Base-by-base conservation (phyloP, 2,888 invertebrate genomes). In the Ophion ellenae region DNA sequence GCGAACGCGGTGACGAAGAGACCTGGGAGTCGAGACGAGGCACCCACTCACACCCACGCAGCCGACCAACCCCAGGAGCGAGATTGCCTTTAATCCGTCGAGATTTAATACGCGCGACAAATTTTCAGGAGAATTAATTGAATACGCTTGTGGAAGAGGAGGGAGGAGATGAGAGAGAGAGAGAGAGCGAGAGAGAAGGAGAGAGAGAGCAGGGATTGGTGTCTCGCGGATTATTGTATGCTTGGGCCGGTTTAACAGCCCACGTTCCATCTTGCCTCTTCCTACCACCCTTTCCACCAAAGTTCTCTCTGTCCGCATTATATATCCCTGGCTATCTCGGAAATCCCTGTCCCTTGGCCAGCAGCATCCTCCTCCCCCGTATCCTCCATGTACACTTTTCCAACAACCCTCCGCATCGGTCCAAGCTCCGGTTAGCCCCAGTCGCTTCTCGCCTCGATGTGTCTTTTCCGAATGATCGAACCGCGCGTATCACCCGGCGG, bases 81-180 rank as follows among this genome's bases (percentile, higher is more conserved):
- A 92, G 91, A 92, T 93, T 93, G 93, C 91, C 91, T 93, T 92
- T 93, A 93, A 93, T 93, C 93, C 92, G 88, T 89, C 90, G 90
- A 93, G 93, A 93, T 93, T 93, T 93, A 93, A 93, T 93, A 93
- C 93, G 90, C 92, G 92, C 93, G 93, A 93, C 93, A 93, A 93
- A 93, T 93, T 93, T 93, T 93, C 91, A 90, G 90, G 92, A 90
- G 92, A 93, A 93, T 93, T 93, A 93, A 93, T 93, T 92, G 93
- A 93, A 93, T 91, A 92, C 91, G 89, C 90, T 88, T 86, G 88
- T 87, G 88, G 88, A 78, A 70, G 86, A 75, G 83, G 47, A 69
- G 20, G 59, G 69, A 40, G 61, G 45, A 28, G 61, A 14, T 6
- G 10, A 28, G 78, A 45, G 6, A 32, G 61, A 32, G 10, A 28